Conservation (phyloP, 64 coral and sea anemone genomes). For the Stichodactyla mertensii region DNA sequence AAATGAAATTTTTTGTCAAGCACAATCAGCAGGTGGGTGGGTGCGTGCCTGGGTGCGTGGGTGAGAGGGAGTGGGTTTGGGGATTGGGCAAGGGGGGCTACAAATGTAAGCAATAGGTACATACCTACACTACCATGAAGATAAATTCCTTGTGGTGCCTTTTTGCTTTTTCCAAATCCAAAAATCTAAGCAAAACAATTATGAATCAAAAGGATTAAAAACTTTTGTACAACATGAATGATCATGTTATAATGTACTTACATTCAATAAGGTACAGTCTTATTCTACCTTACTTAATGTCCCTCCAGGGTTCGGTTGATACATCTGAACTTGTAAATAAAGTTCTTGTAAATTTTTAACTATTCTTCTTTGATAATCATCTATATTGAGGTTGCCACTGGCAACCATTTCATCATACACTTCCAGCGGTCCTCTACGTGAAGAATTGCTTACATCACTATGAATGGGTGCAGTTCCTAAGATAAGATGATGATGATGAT, state of each 20-base stretch:
- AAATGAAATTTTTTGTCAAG: no score
- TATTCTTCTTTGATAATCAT: slow-evolving; percentile 37
- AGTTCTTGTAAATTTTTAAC: slow-evolving; percentile 52
- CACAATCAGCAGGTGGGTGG: no score
- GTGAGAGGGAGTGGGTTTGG: no score
- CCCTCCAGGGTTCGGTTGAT: slow-evolving; percentile 34
- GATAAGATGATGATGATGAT: not conserved
- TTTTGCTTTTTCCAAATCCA: slow-evolving; percentile 23
- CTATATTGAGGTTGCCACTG: slow-evolving; percentile 38
- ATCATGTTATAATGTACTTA: no score
- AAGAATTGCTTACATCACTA: not conserved
- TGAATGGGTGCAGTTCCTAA: not conserved
- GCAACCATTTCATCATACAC: slow-evolving; percentile 53
- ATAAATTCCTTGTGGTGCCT: slow-evolving; percentile 60
- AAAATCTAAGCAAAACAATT: slow-evolving; percentile 28
- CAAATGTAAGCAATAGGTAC: not conserved
- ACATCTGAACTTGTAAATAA: slow-evolving; percentile 17
- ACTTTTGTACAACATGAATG: no score
- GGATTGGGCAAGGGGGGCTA: no score
- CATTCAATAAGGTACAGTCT: not conserved
- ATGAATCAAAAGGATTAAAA: not conserved
- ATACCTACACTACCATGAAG: slow-evolving; percentile 80
- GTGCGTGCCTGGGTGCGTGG: no score
- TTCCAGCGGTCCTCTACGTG: slow-evolving; percentile 19
- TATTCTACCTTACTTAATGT: slow-evolving; percentile 48